Percentiles rank a stretch among this genome's conserved stretches.
These are phyloP conservation scores for Troides aeacus DNA, from an alignment of 2,888 invertebrate species.

Conservation along the genomic window DNA sequence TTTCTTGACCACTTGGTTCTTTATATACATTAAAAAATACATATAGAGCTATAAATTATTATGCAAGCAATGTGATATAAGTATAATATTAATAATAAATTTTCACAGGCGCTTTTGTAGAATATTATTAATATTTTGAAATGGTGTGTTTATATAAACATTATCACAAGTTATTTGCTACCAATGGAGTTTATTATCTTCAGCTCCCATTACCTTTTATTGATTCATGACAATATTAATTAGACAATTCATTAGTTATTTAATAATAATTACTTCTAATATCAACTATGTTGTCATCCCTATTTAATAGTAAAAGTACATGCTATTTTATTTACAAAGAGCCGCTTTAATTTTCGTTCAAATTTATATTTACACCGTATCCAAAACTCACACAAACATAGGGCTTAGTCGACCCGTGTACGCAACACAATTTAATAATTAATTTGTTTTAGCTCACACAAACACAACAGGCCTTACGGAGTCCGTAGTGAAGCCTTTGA, in stretches of 20 bases:
- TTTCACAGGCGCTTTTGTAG: neutral
- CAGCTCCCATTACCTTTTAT: neutral
- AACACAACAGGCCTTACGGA: constrained; percentile 46
- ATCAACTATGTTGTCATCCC: constrained; percentile 12
- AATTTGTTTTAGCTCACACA: constrained; percentile 67
- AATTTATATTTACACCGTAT: constrained; percentile 24
- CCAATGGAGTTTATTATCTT: neutral
- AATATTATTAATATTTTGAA: neutral
- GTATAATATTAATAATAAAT: neutral
- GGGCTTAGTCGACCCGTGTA: constrained; percentile 16
- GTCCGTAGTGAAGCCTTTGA: constrained; percentile 51
- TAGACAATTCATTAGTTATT: too few relatives aligned
- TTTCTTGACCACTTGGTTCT: too few relatives aligned
- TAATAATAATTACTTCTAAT: constrained; percentile 4
- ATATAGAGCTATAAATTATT: too few relatives aligned
- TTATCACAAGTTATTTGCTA: neutral
- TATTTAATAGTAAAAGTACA: neutral
- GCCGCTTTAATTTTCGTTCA: constrained; percentile 20
- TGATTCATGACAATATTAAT: too few relatives aligned
- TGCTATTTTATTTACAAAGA: constrained; percentile 15
- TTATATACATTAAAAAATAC: too few relatives aligned
- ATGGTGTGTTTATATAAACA: neutral
- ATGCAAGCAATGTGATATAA: too few relatives aligned
- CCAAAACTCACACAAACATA: constrained; percentile 20
- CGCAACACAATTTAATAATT: constrained; percentile 56